phyloP scores from a whole-genome alignment of 2,113 vertebrate species.

The Dolichallabes microphthalmus region DNA sequence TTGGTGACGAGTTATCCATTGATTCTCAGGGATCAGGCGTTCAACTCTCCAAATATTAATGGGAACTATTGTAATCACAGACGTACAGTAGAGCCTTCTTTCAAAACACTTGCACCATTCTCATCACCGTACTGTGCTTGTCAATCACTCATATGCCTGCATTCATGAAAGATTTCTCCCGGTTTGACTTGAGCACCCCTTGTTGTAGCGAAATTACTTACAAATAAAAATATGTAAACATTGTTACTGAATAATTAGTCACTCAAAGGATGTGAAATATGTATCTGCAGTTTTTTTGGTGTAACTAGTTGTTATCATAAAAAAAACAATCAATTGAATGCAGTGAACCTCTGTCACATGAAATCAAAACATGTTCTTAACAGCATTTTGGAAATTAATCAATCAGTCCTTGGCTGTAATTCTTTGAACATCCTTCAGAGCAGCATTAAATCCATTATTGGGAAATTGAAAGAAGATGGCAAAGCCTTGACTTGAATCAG shows the following conservation, averaged over 20 bases:
- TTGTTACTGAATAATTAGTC: not conserved
- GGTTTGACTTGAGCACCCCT: too few relatives aligned
- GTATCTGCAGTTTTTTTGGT: not conserved
- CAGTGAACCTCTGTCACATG: too few relatives aligned
- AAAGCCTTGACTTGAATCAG: not conserved
- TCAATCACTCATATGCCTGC: too few relatives aligned
- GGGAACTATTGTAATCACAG: too few relatives aligned
- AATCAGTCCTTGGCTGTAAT: not conserved
- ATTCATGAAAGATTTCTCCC: too few relatives aligned
- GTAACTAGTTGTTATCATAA: not conserved
- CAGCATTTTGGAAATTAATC: not conserved
- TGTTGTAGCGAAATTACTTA: not conserved
- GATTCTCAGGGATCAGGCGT: too few relatives aligned
- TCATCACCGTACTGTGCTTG: too few relatives aligned
- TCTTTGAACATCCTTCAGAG: not conserved
- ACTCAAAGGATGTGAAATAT: not conserved
- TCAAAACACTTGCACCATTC: too few relatives aligned
- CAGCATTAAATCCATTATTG: not conserved
- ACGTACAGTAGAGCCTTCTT: too few relatives aligned
- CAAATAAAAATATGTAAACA: not conserved
- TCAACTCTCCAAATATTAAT: too few relatives aligned
- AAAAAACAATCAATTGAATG: too few relatives aligned
- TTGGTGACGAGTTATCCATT: too few relatives aligned
- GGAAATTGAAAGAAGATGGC: not conserved
- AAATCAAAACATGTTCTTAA: not conserved